phyloP scores from a whole-genome alignment of 2,113 vertebrate genomes.

The Ptychochromis oligacanthus region DNA sequence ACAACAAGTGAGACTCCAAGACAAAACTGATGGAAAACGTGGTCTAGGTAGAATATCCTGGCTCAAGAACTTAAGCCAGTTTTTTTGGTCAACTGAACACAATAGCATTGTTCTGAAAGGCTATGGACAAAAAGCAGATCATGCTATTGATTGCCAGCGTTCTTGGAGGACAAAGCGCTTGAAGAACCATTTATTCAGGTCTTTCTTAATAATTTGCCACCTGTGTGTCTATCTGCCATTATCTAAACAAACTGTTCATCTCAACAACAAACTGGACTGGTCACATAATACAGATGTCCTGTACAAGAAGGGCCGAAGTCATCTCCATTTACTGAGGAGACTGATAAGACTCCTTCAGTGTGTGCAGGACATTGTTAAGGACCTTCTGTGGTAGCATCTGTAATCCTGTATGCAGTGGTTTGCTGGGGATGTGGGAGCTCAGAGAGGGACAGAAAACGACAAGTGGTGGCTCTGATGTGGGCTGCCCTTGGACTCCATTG shows the following conservation, averaged over 20 bases:
- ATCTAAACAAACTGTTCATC: conserved; percentile 1
- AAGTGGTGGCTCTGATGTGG: too few relatives aligned
- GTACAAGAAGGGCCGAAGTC: too few relatives aligned
- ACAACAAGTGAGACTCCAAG: not conserved
- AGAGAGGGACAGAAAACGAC: too few relatives aligned
- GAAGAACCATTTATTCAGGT: not conserved
- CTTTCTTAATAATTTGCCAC: not conserved
- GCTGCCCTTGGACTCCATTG: too few relatives aligned
- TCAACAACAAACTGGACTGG: too few relatives aligned
- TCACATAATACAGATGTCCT: too few relatives aligned
- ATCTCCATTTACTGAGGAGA: too few relatives aligned
- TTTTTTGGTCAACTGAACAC: not conserved
- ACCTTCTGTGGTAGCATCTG: too few relatives aligned
- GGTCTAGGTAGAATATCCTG: not conserved
- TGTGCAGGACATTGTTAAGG: too few relatives aligned
- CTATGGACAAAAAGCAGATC: not conserved
- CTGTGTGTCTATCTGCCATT: not conserved
- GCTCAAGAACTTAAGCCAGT: not conserved
- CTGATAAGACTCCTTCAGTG: too few relatives aligned
- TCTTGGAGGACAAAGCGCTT: not conserved
- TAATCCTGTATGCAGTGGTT: too few relatives aligned
- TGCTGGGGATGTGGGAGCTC: too few relatives aligned
- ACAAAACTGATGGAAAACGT: not conserved
- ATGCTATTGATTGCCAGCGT: not conserved
- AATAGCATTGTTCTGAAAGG: not conserved